These are phyloP conservation scores for Homarus gammarus DNA, from an alignment of 2,888 invertebrate species.

Conservation along the genomic window DNA sequence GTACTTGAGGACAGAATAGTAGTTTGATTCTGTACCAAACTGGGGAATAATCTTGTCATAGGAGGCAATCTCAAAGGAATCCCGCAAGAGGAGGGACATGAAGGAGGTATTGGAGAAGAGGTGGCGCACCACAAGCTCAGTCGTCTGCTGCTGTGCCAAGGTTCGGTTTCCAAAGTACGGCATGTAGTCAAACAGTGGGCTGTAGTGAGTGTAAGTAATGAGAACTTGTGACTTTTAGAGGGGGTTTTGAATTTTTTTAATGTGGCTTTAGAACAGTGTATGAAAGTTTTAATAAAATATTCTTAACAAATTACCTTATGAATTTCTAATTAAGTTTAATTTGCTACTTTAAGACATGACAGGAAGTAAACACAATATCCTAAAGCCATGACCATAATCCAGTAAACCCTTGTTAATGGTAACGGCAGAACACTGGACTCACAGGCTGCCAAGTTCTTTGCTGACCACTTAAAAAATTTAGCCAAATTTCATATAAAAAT, in stretches of 20 bases:
- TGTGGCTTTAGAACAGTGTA: too few relatives aligned
- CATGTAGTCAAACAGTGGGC: slow-evolving; percentile 74
- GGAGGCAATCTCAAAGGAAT: slow-evolving; percentile 69
- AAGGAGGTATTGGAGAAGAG: slow-evolving; percentile 72
- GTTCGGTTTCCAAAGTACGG: slow-evolving; percentile 74
- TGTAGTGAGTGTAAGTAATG: slow-evolving; percentile 8
- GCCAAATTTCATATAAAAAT: neutral
- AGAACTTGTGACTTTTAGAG: too few relatives aligned
- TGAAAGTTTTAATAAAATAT: too few relatives aligned
- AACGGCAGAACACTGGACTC: neutral
- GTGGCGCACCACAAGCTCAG: slow-evolving; percentile 58
- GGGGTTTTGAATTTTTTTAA: too few relatives aligned
- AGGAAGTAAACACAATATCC: neutral
- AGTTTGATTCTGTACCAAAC: slow-evolving; percentile 66
- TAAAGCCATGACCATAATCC: neutral
- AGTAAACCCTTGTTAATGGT: neutral
- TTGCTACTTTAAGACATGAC: too few relatives aligned
- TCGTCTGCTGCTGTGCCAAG: slow-evolving; percentile 57
- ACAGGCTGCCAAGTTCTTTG: slow-evolving; percentile 37
- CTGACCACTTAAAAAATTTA: slow-evolving; percentile 10
- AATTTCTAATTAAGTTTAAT: too few relatives aligned
- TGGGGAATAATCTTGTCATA: slow-evolving; percentile 75
- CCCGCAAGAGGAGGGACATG: slow-evolving; percentile 51
- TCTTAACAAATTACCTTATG: too few relatives aligned
- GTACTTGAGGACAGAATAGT: slow-evolving; percentile 63